Base-by-base conservation (phyloP, 2,888 invertebrate genomes). In the Sphecodes monilicornis region DNA sequence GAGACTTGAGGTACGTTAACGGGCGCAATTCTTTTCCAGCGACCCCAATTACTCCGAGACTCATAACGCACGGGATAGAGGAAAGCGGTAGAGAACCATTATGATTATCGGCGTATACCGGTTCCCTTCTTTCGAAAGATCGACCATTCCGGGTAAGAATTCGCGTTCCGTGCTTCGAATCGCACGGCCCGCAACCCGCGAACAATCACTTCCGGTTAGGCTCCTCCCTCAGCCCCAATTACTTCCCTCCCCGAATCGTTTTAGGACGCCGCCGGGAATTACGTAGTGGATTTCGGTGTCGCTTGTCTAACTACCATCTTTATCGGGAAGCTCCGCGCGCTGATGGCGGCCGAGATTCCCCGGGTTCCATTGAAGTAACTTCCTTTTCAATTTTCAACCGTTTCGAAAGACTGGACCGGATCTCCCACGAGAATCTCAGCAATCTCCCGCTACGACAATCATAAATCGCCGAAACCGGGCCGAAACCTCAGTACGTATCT, bases 381-480 rank as follows among this genome's bases (percentile, higher is more conserved):
- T 76, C 70, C 73, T 71, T 84, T 84, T 85, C 85, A 85, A 84
- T 85, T 84, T 74, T 66, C 85, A 85, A 36, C 54, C 71, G 64
- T 74, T 78, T 57, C 71, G 18, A 69, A 75, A 77, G 80, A 84
- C 80, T 80, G 66, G 29, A n/a, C 26, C 54, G 82, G 71, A 66
- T 83, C 78, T 64, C 54, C n/a, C 29, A 54, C 70, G 75, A 69
- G 43, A 76, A 80, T 78, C 74, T 80, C 72, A 76, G 69, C 74
- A 71, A 80, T 80, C 80, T 73, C 60, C 68, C 81, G 29, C 60
- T 60, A 26, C 46, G n/a, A 4, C 41, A 13, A 54, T 11, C 54
- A 54, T 54, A 54, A 54, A 54, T 54, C n/a, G 54, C 54, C 54
- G 54, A 54, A 54, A 54, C 11, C 54, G n/a, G 11, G 54, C n/a